phyloP scores from a whole-genome alignment of 2,888 invertebrate genomes.

The Idaea dimidiata region DNA sequence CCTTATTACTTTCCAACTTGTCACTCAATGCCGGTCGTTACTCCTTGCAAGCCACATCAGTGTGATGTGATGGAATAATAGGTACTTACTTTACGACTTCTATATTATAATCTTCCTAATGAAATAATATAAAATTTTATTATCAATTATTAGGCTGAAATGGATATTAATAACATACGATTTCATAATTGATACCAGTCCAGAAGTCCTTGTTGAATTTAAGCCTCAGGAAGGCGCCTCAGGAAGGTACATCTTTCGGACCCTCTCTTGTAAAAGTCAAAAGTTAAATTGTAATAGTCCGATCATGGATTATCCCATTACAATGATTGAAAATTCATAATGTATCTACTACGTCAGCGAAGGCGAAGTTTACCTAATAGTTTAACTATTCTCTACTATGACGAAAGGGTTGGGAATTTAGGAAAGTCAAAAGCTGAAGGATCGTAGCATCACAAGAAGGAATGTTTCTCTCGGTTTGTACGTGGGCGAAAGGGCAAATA shows the following conservation, averaged over 20 bases:
- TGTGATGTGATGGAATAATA: conserved; percentile 13
- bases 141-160: background rate
- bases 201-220: too few relatives aligned
- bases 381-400: too few relatives aligned
- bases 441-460: background rate
- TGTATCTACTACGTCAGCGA: too few relatives aligned
- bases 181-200: too few relatives aligned
- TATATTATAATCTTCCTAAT: conserved; percentile 11
- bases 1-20: conserved; percentile 22
- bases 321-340: too few relatives aligned
- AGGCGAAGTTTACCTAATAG: too few relatives aligned
- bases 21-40: conserved; percentile 25
- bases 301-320: too few relatives aligned
- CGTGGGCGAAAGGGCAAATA: background rate
- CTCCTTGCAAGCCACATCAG: conserved; percentile 7
- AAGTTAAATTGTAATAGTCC: too few relatives aligned
- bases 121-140: background rate
- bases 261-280: background rate
- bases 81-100: conserved; percentile 14
- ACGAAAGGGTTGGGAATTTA: background rate
- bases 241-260: background rate
- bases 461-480: background rate
- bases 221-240: too few relatives aligned
- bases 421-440: background rate
- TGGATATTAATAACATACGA: too few relatives aligned